Conservation (phyloP, 1,140 invertebrate species). For the Magallana gigas region DNA sequence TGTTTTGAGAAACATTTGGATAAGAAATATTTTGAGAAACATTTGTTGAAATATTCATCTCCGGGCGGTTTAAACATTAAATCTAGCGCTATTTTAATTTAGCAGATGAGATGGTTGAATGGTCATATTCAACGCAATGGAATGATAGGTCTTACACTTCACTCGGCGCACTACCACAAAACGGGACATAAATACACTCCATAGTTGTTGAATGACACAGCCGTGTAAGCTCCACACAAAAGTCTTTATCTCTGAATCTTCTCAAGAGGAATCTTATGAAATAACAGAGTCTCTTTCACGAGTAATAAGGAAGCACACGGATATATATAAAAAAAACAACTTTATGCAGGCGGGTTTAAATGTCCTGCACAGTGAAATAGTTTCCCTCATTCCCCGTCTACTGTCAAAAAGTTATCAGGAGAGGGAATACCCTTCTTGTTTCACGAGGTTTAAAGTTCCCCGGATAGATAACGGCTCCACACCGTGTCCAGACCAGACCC, state of each 20-base stretch:
- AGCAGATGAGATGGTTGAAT: neutral
- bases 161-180: neutral
- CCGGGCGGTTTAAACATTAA: neutral
- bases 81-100: neutral
- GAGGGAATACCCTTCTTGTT: conserved; percentile 6
- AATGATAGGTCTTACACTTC: neutral
- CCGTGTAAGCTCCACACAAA: neutral
- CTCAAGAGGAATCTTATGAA: conserved; percentile 15
- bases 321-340: neutral
- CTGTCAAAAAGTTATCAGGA: neutral
- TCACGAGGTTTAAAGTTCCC: conserved; percentile 15
- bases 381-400: neutral
- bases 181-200: neutral
- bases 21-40: neutral
- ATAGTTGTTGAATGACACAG: conserved; percentile 24
- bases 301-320: neutral
- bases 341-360: neutral
- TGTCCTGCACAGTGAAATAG: neutral
- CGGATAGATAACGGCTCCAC: neutral
- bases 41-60: neutral
- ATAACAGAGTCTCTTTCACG: neutral
- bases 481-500: no score
- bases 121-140: conserved; percentile 9
- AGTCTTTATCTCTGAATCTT: conserved; percentile 15
- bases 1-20: neutral